Percentiles rank a stretch among this genome's conserved stretches.
phyloP scores from a whole-genome alignment of 2,797 vertebrate species.

The Ispidina picta region DNA sequence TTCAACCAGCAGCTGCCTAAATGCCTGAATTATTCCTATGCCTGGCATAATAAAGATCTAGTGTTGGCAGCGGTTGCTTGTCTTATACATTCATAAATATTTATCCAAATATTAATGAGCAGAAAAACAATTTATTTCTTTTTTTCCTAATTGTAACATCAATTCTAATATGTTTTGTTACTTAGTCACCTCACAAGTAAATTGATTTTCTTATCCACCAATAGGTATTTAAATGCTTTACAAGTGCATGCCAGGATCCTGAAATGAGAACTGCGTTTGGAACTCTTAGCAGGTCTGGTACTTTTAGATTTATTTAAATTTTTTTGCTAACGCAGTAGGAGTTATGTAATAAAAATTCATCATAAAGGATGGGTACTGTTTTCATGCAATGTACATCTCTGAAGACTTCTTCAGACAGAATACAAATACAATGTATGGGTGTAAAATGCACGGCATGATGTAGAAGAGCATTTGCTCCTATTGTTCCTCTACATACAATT shows the following conservation, averaged over 20 bases:
- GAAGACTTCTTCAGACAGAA: not conserved
- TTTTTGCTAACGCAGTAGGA: not conserved
- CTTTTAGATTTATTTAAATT: not conserved
- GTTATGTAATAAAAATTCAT: not conserved
- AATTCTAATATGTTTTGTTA: slow-evolving; percentile 64
- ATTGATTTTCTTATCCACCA: slow-evolving; percentile 32
- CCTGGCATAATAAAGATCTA: slow-evolving; percentile 38
- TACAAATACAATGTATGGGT: accelerated
- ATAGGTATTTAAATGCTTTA: slow-evolving; percentile 15
- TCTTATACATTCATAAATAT: not conserved
- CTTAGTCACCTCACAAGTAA: slow-evolving; percentile 32
- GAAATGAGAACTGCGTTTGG: slow-evolving; percentile 21
- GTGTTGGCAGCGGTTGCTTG: slow-evolving; percentile 33
- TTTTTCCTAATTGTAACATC: slow-evolving; percentile 68
- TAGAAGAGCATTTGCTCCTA: not conserved
- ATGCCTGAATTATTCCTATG: slow-evolving; percentile 11
- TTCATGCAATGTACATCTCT: not conserved
- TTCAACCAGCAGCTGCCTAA: slow-evolving; percentile 27
- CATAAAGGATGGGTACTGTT: not conserved
- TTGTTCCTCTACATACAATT: not conserved
- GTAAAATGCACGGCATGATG: not conserved
- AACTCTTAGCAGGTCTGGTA: not conserved
- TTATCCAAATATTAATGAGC: slow-evolving; percentile 40
- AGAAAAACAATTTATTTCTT: slow-evolving; percentile 55
- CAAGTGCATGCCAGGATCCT: slow-evolving; percentile 35